Percentiles rank a stretch among this genome's conserved stretches.
Conservation (phyloP, 2,888 invertebrate genomes). For the Parnassius glacialis region DNA sequence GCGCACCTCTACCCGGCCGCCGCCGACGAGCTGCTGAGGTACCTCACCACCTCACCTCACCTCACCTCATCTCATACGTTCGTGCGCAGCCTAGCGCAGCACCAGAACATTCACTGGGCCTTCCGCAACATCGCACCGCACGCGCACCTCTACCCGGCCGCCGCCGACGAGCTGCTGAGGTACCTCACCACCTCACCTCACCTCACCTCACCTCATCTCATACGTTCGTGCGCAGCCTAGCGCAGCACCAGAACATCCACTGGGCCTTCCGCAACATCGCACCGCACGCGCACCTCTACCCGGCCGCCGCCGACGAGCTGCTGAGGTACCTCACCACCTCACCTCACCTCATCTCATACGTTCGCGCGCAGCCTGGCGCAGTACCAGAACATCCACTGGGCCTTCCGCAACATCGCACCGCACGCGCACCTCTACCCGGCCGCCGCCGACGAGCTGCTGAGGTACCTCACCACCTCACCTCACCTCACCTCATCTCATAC, state of each 20-base stretch:
- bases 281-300: conserved; percentile 96
- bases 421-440: conserved; percentile 95
- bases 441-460: conserved; percentile 95
- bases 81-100: conserved; percentile 92
- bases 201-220: too few species aligned
- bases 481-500: conserved; percentile 44
- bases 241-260: conserved; percentile 96
- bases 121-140: conserved; percentile 98
- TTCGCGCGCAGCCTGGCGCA: conserved; percentile 93
- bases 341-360: conserved; percentile 39
- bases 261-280: conserved; percentile 99
- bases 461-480: conserved; percentile 51
- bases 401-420: conserved; percentile 97
- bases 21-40: conserved; percentile 94
- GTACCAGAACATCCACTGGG: conserved; percentile 98
- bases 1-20: conserved; percentile 95
- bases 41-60: background rate
- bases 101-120: conserved; percentile 98
- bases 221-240: conserved; percentile 92
- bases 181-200: conserved; percentile 28
- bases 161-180: conserved; percentile 95
- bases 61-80: conserved; percentile 82
- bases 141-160: conserved; percentile 94
- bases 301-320: conserved; percentile 94
- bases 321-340: conserved; percentile 79